Evolutionary conservation across 92 coral and sea anemone species (phyloP), one percentile per base, ranked within the genome.

Genomic region (Epizoanthus fatuus): DNA sequence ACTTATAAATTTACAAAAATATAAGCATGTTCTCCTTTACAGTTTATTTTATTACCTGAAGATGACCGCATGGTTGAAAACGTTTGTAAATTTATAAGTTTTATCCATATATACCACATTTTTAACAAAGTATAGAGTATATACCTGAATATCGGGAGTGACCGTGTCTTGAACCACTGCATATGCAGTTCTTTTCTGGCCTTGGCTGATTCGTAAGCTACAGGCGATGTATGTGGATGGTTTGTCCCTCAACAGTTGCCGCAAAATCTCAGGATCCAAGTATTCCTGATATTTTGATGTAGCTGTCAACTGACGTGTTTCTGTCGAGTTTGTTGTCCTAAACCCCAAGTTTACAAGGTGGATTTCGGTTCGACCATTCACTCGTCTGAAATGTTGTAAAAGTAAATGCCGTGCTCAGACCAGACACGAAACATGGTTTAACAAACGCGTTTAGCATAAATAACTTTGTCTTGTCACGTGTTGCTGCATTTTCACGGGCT

Each of bases 121-220:
- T n/a, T n/a, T n/a, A n/a, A n/a, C n/a, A 47, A 6, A 47, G 10
- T 47, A 47, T 47, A 47, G 52, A 47, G 10, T 47, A 6, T 1
- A 47, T 39, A 75, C 81, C 81, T 75, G 62, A 29, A 97, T 94
- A 73, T 95, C 97, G 47, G 97, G 96, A 35, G 91, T 95, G 29
- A 53, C 58, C n/a, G 95, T 95, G 86, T 95, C 96, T 64, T 83
- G 92, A 13, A 97, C 81, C 15, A 38, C 91, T 14, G 92, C 95
- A 63, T 81, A 95, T 3, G 95, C 67, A 15, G 87, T 74, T 57
- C 91, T 85, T 15, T 42, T 69, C 14, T 72, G 86, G 63, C 87
- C 92, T 0, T 80, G 81, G 22, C 89, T 81, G 17, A 94, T 39
- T 7, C 92, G 98, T 44, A 94, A 91, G 64, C 86, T 90, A 45